phyloP scores from a whole-genome alignment of 2,113 vertebrate genomes.

The Todiramphus saurophagus region DNA sequence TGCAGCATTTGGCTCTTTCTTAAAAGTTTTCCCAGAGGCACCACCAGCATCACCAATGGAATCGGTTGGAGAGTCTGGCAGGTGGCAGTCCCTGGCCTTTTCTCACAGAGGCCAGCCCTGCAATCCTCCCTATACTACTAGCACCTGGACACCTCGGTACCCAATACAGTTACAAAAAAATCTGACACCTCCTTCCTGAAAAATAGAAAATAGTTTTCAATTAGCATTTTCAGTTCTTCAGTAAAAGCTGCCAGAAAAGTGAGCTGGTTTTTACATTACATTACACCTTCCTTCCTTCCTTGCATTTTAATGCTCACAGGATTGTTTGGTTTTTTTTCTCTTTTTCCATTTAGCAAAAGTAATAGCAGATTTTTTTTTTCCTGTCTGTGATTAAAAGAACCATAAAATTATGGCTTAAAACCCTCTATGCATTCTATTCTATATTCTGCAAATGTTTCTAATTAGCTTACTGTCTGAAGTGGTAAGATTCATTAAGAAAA shows the following conservation, averaged over 20 bases:
- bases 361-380: neutral
- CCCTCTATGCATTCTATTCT: neutral
- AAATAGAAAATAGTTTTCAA: neutral
- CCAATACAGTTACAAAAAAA: neutral
- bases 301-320: neutral
- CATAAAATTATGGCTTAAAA: neutral
- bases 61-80: neutral
- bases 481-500: neutral
- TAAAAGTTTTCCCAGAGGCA: neutral
- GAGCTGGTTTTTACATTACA: neutral
- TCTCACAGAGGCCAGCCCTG: neutral
- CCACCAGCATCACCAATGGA: neutral
- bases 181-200: neutral
- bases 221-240: neutral
- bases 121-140: rapidly evolving
- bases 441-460: neutral
- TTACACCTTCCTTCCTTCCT: neutral
- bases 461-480: neutral
- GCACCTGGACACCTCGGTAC: too few relatives aligned
- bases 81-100: neutral
- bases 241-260: neutral
- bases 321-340: neutral
- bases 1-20: neutral
- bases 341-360: neutral
- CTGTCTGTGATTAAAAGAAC: neutral